A percentile compares a stretch with the other conserved stretches of the same genome.
Evolutionary conservation across 2,113 vertebrate species (phyloP).

Genomic region (Microtus richardsoni): DNA sequence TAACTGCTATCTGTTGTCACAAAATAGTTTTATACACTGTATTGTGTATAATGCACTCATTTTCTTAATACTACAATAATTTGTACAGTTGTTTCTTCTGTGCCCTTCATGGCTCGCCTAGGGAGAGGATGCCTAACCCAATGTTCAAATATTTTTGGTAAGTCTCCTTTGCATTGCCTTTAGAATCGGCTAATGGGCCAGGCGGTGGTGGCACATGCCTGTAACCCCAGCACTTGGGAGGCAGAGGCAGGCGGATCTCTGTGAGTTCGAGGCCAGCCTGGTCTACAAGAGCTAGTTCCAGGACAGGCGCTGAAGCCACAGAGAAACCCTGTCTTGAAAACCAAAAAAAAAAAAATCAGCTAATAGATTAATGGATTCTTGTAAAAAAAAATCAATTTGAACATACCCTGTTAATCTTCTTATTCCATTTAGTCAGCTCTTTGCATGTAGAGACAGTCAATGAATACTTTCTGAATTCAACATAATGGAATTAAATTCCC

Average conservation of each 20-base stretch:
- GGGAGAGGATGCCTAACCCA: constrained; percentile 4
- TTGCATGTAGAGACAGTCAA: constrained; percentile 37
- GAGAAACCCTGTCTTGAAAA: too few relatives aligned
- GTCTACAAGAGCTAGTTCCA: too few relatives aligned
- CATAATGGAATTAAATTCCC: constrained; percentile 54
- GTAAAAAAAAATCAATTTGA: neutral
- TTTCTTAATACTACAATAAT: constrained; percentile 20
- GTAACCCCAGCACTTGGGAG: too few relatives aligned
- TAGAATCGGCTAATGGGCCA: neutral
- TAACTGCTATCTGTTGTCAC: neutral
- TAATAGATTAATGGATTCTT: neutral
- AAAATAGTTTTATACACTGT: neutral
- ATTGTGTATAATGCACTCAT: neutral
- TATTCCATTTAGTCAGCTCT: constrained; percentile 50
- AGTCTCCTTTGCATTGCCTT: neutral
- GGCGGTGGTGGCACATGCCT: too few relatives aligned
- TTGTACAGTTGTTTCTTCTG: neutral
- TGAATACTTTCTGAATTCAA: constrained; percentile 55
- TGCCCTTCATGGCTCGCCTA: neutral
- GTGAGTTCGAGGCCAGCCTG: too few relatives aligned
- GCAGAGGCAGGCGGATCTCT: too few relatives aligned
- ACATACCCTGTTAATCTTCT: constrained; percentile 36
- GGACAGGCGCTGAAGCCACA: too few relatives aligned
- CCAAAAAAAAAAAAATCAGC: neutral
- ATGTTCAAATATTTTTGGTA: neutral